Percentiles rank a stretch among this genome's conserved stretches.
Conservation (phyloP, 1,140 invertebrate species). For the Aphelenchoides avenae region DNA sequence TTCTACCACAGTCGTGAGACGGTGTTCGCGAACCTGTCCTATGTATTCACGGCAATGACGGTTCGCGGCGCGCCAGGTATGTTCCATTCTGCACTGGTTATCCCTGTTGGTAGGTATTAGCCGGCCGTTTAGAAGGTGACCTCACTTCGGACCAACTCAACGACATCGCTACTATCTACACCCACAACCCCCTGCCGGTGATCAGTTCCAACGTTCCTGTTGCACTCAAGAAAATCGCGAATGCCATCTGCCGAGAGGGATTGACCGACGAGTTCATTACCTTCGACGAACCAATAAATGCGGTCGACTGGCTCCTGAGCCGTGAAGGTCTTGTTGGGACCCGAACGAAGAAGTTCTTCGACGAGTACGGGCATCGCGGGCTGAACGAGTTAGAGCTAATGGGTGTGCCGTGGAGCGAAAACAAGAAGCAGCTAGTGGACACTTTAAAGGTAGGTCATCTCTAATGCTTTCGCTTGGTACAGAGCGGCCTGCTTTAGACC, state of each 20-base stretch:
- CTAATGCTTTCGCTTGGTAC: neutral
- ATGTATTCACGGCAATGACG: conserved; percentile 33
- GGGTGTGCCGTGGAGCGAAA: conserved; percentile 15
- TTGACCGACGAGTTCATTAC: neutral
- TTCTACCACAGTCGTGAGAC: conserved; percentile 1
- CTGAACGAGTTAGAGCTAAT: conserved; percentile 67
- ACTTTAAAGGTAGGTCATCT: conserved; percentile 13
- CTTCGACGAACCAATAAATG: conserved; percentile 10
- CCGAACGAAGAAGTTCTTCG: conserved; percentile 67
- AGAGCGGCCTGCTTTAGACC: neutral
- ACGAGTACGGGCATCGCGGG: conserved; percentile 71
- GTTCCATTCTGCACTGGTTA: neutral
- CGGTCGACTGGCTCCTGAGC: conserved; percentile 5
- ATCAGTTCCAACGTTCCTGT: conserved; percentile 32
- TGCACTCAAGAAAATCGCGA: conserved; percentile 9
- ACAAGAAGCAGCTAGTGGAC: conserved; percentile 1
- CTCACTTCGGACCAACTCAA: conserved; percentile 12
- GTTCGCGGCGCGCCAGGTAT: conserved; percentile 20
- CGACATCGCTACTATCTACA: conserved; percentile 24
- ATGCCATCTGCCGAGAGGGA: conserved; percentile 9
- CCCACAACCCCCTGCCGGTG: conserved; percentile 22
- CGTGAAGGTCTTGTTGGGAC: conserved; percentile 56
- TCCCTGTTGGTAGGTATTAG: neutral
- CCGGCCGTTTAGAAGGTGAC: conserved; percentile 25
- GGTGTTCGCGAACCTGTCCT: conserved; percentile 24